Conservation (phyloP, 2,113 vertebrate species). For the Osmerus eperlanus region DNA sequence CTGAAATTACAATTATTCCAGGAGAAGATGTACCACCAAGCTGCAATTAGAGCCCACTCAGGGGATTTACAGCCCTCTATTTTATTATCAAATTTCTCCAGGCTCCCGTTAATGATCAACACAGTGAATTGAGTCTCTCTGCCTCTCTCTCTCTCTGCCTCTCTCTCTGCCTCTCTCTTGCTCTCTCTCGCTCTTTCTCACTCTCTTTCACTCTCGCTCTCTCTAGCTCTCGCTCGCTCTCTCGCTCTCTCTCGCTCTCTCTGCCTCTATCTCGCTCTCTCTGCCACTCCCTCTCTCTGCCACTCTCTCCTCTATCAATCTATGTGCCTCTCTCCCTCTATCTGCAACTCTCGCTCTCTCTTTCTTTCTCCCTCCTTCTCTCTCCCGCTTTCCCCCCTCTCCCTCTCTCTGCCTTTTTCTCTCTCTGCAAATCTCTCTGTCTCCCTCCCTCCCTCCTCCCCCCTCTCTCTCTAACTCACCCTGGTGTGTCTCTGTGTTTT, state of each 20-base stretch:
- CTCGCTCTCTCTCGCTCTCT: background rate
- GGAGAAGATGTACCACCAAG: conserved; percentile 60
- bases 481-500: too few relatives aligned
- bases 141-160: conserved; percentile 14
- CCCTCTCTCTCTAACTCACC: too few relatives aligned
- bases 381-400: background rate
- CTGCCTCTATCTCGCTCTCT: conserved; percentile 6
- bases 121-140: conserved; percentile 44
- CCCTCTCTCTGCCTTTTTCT: background rate
- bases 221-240: background rate
- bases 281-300: conserved; percentile 4
- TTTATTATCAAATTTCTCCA: conserved; percentile 69
- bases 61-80: conserved; percentile 61
- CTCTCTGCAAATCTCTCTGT: background rate
- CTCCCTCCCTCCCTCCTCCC: too few relatives aligned
- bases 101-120: conserved; percentile 65
- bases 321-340: background rate
- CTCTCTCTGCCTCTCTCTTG: background rate
- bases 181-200: background rate
- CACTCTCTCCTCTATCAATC: background rate
- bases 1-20: conserved; percentile 65
- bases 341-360: background rate
- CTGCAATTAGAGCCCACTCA: conserved; percentile 62
- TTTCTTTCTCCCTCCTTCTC: background rate
- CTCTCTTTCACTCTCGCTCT: background rate